Base-by-base conservation (phyloP, 2,797 vertebrate genomes). In the Gallinago nigripennis region DNA sequence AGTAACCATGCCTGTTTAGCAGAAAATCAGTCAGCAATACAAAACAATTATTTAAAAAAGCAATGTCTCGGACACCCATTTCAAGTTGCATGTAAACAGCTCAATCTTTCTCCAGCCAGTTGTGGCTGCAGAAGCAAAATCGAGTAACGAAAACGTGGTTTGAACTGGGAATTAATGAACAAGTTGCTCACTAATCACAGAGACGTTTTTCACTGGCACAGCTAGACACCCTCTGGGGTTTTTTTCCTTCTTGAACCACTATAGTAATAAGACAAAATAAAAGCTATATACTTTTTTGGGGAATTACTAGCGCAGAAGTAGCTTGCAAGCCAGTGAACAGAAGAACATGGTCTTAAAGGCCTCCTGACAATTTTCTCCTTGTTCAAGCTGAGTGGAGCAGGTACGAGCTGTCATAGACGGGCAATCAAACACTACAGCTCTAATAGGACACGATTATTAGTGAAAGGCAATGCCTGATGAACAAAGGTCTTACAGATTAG, bases 61-160 rank as follows among this genome's bases (percentile, higher is more conserved):
- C 6, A 43, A 5, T 28, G 45, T 73, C 35, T 86, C 6, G 7
- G 56, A 21, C 88, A 88, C 96, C 95, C 91, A 85, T 93, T 82
- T 91, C 79, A 91, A 77, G 86, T 70, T 96, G 66, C 24, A 9
- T 13, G 72, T 93, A 96, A 95, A 92, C 72, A 88, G 51, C 28
- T 96, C 93, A 63, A 60, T 95, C 94, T 97, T 90, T 96, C 89
- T 94, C 65, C 82, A 92, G 54, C 81, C 91, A 66, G n/a, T 51
- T 88, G 86, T 68, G 82, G n/a, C 15, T 83, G 80, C 84, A 95
- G 80, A 65, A 72, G 48, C 70, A 86, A 95, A 82, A 77, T 7
- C 6, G 3, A 33, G 48, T 72, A 35, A 93, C 9, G 21, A 83
- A 88, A 92, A 51, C 57, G 25, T 48, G 53, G 31, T 73, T 72